phyloP scores from a whole-genome alignment of 2,797 vertebrate species.

The Monodelphis domestica region DNA sequence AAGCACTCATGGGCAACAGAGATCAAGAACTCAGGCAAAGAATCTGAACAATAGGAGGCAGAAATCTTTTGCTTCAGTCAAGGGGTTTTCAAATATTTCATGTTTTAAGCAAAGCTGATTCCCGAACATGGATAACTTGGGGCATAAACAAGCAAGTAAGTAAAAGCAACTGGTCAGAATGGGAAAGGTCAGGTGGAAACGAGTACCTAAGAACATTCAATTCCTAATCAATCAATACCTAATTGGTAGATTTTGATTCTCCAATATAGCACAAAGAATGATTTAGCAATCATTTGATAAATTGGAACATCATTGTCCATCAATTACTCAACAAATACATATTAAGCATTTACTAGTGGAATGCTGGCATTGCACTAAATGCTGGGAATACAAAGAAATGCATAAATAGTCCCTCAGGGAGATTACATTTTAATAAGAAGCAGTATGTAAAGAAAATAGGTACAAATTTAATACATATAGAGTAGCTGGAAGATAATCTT shows the following conservation, averaged over 20 bases:
- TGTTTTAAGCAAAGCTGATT: slow-evolving; percentile 19
- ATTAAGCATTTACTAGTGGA: not conserved
- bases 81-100: not conserved
- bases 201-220: not conserved
- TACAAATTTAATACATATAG: not conserved
- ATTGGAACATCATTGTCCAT: slow-evolving; percentile 30
- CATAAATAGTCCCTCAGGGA: not conserved
- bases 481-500: not conserved
- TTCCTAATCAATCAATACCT: too few species aligned
- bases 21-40: slow-evolving; percentile 4
- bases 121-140: slow-evolving; percentile 1
- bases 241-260: not conserved
- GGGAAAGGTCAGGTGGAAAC: slow-evolving; percentile 15
- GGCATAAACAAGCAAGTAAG: not conserved
- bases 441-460: too few species aligned
- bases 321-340: not conserved
- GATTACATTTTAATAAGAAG: not conserved
- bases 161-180: slow-evolving; percentile 21
- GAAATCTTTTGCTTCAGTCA: slow-evolving; percentile 25
- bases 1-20: not conserved
- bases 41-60: not conserved
- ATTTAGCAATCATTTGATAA: slow-evolving; percentile 20
- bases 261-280: not conserved
- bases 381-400: not conserved
- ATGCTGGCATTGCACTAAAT: not conserved